These are phyloP conservation scores for Papilio protenor DNA, from an alignment of 2,888 invertebrate species.

Conservation along the genomic window DNA sequence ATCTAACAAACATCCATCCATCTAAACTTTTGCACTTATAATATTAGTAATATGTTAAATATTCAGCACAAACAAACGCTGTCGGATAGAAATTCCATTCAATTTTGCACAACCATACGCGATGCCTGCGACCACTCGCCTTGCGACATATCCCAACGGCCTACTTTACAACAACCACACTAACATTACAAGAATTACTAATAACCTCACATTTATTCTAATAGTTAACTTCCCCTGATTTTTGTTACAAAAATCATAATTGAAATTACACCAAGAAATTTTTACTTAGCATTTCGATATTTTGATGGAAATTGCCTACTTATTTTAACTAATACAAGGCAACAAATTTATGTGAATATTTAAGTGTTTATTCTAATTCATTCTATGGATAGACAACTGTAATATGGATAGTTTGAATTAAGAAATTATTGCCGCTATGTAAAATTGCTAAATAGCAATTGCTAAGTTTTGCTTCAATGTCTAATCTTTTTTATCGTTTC, in stretches of 20 bases:
- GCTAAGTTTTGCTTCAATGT: no score
- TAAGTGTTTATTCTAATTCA: neutral
- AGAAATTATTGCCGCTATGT: neutral
- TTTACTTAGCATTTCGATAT: neutral
- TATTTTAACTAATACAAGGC: neutral
- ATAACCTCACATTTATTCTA: neutral
- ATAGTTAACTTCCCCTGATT: neutral
- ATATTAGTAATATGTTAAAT: neutral
- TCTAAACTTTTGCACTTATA: no score
- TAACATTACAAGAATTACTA: neutral
- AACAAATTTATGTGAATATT: neutral
- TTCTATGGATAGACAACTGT: neutral
- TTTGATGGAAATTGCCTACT: neutral
- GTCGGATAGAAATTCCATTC: neutral
- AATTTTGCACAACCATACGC: slow-evolving; percentile 7
- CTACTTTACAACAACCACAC: neutral
- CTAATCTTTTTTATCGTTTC: neutral
- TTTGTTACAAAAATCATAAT: neutral
- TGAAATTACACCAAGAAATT: neutral
- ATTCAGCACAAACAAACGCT: neutral
- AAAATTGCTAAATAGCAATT: no score
- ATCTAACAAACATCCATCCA: no score
- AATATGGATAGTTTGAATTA: neutral
- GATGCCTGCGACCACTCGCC: slow-evolving; percentile 7
- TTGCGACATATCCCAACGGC: slow-evolving; percentile 9